phyloP scores from a whole-genome alignment of 2,113 vertebrate species.

The Polyodon spathula region DNA sequence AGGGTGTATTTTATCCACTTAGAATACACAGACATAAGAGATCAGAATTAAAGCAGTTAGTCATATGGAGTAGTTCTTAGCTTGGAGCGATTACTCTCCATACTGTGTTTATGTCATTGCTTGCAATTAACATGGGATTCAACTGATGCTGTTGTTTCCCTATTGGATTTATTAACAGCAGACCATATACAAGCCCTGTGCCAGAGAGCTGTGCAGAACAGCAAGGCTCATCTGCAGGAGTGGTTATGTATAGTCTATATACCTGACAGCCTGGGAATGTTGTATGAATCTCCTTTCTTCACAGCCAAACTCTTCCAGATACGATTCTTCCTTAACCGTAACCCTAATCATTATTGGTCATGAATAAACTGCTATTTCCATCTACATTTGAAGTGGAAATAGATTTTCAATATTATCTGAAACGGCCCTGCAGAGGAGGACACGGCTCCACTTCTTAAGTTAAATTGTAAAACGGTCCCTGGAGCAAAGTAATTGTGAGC shows the following conservation, averaged over 20 bases:
- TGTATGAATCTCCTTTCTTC: no score
- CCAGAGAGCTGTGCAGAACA: neutral
- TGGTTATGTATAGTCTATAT: no score
- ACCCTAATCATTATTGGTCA: no score
- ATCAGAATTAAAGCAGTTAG: slow-evolving; percentile 9
- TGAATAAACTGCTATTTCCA: neutral
- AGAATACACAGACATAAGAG: slow-evolving; percentile 4
- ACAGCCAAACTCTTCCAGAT: no score
- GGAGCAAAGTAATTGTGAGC: neutral
- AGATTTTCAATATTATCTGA: neutral
- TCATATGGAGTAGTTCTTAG: slow-evolving; percentile 4
- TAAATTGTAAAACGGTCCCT: neutral
- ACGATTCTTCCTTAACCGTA: no score
- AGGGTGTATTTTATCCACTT: slow-evolving; percentile 12
- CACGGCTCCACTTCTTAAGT: neutral
- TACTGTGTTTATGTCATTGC: neutral
- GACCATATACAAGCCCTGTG: neutral
- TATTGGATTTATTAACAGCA: neutral
- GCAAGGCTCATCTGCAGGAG: no score
- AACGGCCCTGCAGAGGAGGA: neutral
- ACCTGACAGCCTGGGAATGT: no score
- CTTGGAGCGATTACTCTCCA: neutral
- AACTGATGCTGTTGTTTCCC: neutral
- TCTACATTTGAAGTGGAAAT: neutral
- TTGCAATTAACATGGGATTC: neutral